Percentiles rank a stretch among this genome's conserved stretches.
Evolutionary conservation across 2,888 invertebrate genomes (phyloP).

Genomic region (Adela reaumurella): DNA sequence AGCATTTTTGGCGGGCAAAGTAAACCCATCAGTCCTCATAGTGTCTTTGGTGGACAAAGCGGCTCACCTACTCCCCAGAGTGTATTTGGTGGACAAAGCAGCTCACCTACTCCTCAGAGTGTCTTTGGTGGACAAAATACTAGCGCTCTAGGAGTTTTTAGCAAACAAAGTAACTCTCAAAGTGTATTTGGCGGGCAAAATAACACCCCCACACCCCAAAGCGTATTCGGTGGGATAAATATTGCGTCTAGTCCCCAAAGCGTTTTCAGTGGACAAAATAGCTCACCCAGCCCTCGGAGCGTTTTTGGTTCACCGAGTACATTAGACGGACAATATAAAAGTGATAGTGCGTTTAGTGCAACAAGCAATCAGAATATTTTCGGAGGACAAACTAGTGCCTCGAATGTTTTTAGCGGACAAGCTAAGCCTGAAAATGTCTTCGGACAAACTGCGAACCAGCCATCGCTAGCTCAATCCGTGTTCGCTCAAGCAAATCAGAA

Average conservation of each 20-base stretch:
- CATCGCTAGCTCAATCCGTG: neutral
- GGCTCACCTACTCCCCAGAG: constrained; percentile 13
- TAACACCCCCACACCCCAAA: neutral
- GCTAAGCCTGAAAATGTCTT: too few relatives aligned
- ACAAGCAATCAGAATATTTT: neutral
- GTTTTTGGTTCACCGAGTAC: too few relatives aligned
- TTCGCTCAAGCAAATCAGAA: constrained; percentile 3
- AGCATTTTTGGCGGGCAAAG: constrained; percentile 10
- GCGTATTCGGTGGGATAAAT: neutral
- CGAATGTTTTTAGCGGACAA: too few relatives aligned
- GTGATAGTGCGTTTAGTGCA: neutral
- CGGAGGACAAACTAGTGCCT: neutral
- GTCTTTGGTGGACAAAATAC: constrained; percentile 9
- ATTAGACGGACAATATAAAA: neutral
- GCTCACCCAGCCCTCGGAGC: neutral
- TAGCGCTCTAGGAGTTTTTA: too few relatives aligned
- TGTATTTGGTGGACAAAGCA: constrained; percentile 10
- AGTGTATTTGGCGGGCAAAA: constrained; percentile 18
- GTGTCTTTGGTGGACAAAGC: constrained; percentile 7
- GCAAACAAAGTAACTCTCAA: constrained; percentile 5
- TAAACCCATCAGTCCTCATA: neutral
- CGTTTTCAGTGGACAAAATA: neutral
- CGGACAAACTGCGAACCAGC: too few relatives aligned
- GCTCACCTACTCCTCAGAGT: constrained; percentile 13
- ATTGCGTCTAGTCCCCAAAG: neutral